Base-by-base conservation (phyloP, 2,797 vertebrate species). In the Mormyrops boulengeri region DNA sequence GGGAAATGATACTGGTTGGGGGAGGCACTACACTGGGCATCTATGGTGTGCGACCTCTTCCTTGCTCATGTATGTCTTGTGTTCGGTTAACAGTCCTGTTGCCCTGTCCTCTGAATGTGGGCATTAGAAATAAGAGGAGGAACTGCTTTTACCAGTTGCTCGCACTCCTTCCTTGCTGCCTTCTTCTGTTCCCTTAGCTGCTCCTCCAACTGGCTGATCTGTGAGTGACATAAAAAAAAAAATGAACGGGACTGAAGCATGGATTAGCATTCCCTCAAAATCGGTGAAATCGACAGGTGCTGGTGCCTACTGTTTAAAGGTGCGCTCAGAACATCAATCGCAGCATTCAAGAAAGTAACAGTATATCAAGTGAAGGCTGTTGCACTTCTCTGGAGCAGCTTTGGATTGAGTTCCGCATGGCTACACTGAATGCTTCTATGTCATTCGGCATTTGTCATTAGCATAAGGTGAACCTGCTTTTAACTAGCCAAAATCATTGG, bases 201-300 rank as follows among this genome's bases (percentile, higher is more conserved):
- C 88, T 95, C 93, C 92, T 97, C 96, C 91, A 97, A 92, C 89
- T 92, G 92, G 88, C 91, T 93, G 92, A 97, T 97, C 97, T 98
- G 92, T 91, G 90, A 84, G 12, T 87, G 30, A 49, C 85, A 73
- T n/a, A 17, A 85, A 60, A n/a, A 44, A 19, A 38, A 17, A 53
- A 12, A 22, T 19, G 19, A 49, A 60, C 1, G 1, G 52, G 30
- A 4, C 1, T 44, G 8, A 44, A 62, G n/a, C 19, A 44, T 38
- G 80, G 50, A 8, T 44, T 22, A 47, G n/a, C 41, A 4, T 85
- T 30, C n/a, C 12, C 53, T 12, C 49, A 17, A 85, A 53, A 85
- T 22, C 4, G 1, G 2, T 2, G n/a, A 26, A 50, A 9, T n/a
- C 5, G 22, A 80, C 30, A 1, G 38, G 30, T 80, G 73, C 34